Evolutionary conservation across 2,888 invertebrate species (phyloP).

Genomic region (Gerris lacustris): DNA sequence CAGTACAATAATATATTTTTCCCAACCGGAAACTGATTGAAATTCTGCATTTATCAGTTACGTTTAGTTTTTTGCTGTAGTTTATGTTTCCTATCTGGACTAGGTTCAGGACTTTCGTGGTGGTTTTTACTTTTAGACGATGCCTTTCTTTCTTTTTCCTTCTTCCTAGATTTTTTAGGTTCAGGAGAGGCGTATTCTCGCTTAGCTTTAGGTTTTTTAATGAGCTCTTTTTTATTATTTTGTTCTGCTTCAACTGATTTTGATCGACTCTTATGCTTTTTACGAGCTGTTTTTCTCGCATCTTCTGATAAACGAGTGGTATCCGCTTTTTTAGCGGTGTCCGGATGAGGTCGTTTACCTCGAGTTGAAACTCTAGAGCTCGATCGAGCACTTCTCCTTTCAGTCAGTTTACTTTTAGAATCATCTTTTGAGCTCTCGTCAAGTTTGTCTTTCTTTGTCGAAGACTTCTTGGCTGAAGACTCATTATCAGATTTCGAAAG

Average conservation of each 20-base stretch:
- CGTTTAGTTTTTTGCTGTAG: neutral
- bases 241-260: neutral
- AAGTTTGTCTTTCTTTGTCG: no score
- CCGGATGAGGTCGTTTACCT: no score
- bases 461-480: neutral
- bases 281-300: no score
- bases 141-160: neutral
- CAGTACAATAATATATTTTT: no score
- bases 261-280: neutral
- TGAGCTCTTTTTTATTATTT: neutral
- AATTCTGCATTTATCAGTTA: no score
- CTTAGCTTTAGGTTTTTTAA: neutral
- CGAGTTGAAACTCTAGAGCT: no score
- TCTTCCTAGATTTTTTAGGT: slow-evolving; percentile 1
- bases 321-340: no score
- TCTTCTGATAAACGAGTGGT: no score
- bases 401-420: no score
- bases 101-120: neutral
- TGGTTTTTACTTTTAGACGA: neutral
- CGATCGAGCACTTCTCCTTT: no score
- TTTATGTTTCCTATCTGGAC: slow-evolving; percentile 1
- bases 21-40: no score
- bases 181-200: neutral
- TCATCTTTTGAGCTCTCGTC: no score
- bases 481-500: neutral